A percentile compares a stretch with the other conserved stretches of the same genome.
Evolutionary conservation across 2,888 invertebrate genomes (phyloP).

Genomic region (Scaeva pyrastri): DNA sequence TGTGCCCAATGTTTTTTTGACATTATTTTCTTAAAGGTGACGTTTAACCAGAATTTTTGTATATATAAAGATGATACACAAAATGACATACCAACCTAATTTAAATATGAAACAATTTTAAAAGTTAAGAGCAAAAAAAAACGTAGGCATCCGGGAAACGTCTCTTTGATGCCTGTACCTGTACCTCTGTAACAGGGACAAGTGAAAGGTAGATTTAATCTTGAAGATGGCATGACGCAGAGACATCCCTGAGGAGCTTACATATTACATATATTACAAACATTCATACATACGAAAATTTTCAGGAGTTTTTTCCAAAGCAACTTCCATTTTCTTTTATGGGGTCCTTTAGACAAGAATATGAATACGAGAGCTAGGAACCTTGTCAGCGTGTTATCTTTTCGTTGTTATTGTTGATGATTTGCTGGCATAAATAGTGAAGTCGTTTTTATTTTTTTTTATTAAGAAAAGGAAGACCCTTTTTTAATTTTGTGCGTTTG

Average conservation of each 20-base stretch:
- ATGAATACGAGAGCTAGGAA: not conserved
- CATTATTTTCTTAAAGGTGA: not conserved
- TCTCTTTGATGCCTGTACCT: not conserved
- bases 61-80: too few species aligned
- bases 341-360: not conserved
- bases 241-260: slow-evolving; percentile 4
- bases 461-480: not conserved
- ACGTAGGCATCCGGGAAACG: not conserved
- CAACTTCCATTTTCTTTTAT: slow-evolving; percentile 29
- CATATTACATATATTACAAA: not conserved
- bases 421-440: not conserved
- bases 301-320: not conserved
- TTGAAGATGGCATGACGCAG: not conserved
- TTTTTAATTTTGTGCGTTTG: slow-evolving; percentile 4
- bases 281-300: too few species aligned
- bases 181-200: slow-evolving; percentile 2
- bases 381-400: slow-evolving; percentile 12
- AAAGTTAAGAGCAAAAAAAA: not conserved
- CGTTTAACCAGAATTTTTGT: not conserved
- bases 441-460: not conserved
- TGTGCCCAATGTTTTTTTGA: not conserved
- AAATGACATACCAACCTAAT: slow-evolving; percentile 4
- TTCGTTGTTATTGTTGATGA: not conserved
- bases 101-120: slow-evolving; percentile 31
- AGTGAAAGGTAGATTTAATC: slow-evolving; percentile 19